phyloP scores from a whole-genome alignment of 2,113 vertebrate species.

The Crotalus helleri region DNA sequence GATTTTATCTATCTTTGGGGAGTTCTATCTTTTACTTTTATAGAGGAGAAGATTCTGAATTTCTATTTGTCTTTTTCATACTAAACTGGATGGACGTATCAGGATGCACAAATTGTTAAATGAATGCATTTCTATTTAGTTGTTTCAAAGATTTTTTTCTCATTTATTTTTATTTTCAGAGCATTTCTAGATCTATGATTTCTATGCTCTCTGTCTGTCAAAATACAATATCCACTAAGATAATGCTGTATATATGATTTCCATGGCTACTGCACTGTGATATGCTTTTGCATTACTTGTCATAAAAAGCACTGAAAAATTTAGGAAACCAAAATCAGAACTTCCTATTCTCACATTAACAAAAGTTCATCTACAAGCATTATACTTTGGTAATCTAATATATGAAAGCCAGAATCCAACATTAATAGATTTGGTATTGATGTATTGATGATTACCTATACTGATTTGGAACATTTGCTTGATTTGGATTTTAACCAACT shows the following conservation, averaged over 20 bases:
- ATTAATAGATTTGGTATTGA: neutral
- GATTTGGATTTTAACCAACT: neutral
- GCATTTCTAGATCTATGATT: conserved; percentile 1
- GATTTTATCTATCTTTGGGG: conserved; percentile 28
- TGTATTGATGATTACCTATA: neutral
- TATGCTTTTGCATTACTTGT: conserved; percentile 23
- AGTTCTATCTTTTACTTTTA: conserved; percentile 46
- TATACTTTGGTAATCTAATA: neutral
- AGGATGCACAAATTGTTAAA: conserved; percentile 25
- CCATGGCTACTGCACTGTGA: neutral
- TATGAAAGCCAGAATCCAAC: neutral
- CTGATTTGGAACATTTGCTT: neutral
- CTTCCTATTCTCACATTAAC: neutral
- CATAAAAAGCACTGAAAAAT: neutral
- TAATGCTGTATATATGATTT: conserved; percentile 2
- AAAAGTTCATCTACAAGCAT: neutral
- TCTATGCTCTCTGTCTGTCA: neutral
- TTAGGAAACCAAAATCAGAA: neutral
- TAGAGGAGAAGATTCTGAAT: conserved; percentile 28
- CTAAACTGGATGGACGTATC: conserved; percentile 20
- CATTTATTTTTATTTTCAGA: neutral
- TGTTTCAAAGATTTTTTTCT: conserved; percentile 24
- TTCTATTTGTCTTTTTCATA: neutral
- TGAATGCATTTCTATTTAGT: conserved; percentile 23
- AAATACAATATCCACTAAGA: conserved; percentile 20